Evolutionary conservation across 2,113 vertebrate species (phyloP), one percentile per base, ranked within the genome.

Genomic region (Zapornia atra): DNA sequence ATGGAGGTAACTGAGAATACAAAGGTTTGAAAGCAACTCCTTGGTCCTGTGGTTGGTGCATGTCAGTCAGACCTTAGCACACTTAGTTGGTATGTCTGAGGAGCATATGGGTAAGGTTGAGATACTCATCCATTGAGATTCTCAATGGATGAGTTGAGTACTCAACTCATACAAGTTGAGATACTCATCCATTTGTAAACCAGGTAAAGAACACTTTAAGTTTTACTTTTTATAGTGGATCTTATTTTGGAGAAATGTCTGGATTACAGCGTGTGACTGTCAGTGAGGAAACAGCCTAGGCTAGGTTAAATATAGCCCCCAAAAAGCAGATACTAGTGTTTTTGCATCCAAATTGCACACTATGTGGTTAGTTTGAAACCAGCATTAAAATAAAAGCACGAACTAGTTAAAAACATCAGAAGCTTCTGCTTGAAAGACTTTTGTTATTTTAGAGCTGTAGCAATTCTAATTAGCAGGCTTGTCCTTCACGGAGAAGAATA

Each of bases 361-460:
- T 50, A 3, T 48, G 36, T 59, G 29, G 38, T 77, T 84, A 53
- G 26, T 20, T 24, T 86, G 76, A 46, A 92, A 56, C 12, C 18
- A 38, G 14, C 34, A 61, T 86, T 86, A 64, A 80, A 88, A 86
- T 70, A 82, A 86, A 82, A 85, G 33, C 34, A 9, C 33, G 28
- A 65, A 71, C 36, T 38, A 61, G 65, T 82, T 85, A 46, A 91
- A 82, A 85, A 61, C 44, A 46, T 75, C 25, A 56, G 72, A 86
- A 71, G 48, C 42, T 95, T 90, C 61, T 90, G 26, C 87, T 78
- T 83, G 40, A 75, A 88, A 86, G 63, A 77, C 15, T 88, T 76
- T 25, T 66, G 69, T 92, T 92, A 86, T 60, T 96, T 95, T 87
- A 81, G 56, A 94, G 73, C 90, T 77, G 87, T 84, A 90, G 73